Base-by-base conservation (phyloP, 2,797 vertebrate species). In the Tokudaia muenninki region DNA sequence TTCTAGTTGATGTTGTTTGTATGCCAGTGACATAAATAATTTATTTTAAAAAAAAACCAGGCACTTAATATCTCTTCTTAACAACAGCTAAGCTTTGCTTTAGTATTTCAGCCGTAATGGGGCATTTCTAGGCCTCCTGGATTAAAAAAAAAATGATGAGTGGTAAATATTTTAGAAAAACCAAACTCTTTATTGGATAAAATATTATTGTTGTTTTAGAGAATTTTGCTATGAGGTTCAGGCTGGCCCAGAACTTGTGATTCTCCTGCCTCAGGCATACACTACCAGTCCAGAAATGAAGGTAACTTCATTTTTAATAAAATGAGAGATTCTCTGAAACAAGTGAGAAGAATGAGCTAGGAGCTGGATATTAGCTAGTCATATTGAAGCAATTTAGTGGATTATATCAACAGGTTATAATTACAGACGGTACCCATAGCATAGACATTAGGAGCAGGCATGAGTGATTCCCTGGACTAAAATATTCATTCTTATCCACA, bases 1-100 rank as follows among this genome's bases (percentile, higher is more conserved):
- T 84, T 90, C 59, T 70, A 77, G 26, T 90, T 83, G 10, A 92
- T 9, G 31, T 96, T 91, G 55, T 93, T 91, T 96, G 13, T 70
- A 21, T 67, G 84, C 19, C 63, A n/a, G 29, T 90, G 63, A 31
- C 3, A 50, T 89, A 78, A 94, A 75, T n/a, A 47, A 84, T 86
- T 94, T 89, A 96, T 82, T 96, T 95, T 95, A 81, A 87, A 82
- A 94, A 31, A 86, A 90, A 94, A 94, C 13, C 61, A 29, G 70
- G 0, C 3, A 31, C 81, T 96, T 91, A 22, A 22, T 92, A 70
- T 83, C 59, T 89, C 82, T 94, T 97, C 87, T 67, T 50, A 92
- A 55, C 7, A 86, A 41, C 19, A 77, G 41, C 17, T 96, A 75
- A 89, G 41, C 82, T 96, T 93, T 90, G 50, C 29, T 26, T 94